A percentile compares a stretch with the other conserved stretches of the same genome.
Evolutionary conservation across 1,140 invertebrate genomes (phyloP).

Genomic region (Propsilocerus akamusi): DNA sequence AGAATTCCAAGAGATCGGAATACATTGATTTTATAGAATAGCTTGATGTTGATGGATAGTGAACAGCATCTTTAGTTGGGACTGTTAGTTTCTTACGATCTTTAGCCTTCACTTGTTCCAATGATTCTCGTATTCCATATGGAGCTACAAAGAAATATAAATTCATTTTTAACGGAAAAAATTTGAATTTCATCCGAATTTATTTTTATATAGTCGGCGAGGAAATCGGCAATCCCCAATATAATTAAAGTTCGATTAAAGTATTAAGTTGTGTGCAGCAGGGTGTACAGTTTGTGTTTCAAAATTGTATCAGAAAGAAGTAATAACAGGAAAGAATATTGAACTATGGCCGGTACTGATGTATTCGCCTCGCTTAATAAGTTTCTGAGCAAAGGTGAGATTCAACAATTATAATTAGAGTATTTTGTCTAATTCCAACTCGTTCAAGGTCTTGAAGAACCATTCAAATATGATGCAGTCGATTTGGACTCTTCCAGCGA

Average conservation of each 20-base stretch:
- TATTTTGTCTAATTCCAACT: not conserved
- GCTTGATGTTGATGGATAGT: constrained; percentile 62
- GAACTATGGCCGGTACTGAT: not conserved
- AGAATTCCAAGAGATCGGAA: constrained; percentile 65
- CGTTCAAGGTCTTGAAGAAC: not conserved
- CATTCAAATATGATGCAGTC: not conserved
- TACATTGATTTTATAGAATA: constrained; percentile 69
- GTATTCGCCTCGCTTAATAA: not conserved
- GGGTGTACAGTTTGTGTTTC: not conserved
- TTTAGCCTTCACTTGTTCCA: constrained; percentile 61
- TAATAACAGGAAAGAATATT: not conserved
- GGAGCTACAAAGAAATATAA: constrained; percentile 44
- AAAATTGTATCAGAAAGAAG: not conserved
- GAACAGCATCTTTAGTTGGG: constrained; percentile 13
- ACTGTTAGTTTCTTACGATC: constrained; percentile 28
- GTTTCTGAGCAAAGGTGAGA: not conserved
- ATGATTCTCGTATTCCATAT: constrained; percentile 85
- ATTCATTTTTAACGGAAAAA: constrained; percentile 2
- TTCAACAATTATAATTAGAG: not conserved
- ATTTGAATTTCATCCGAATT: constrained; percentile 8
- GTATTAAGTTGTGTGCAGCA: not conserved
- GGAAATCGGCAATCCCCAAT: not conserved
- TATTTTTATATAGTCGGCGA: not conserved
- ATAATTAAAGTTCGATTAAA: not conserved
- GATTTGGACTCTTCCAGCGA: not conserved